Evolutionary conservation across 35 echinoderm and acorn worm species (phyloP).

Genomic region (Patiria miniata): DNA sequence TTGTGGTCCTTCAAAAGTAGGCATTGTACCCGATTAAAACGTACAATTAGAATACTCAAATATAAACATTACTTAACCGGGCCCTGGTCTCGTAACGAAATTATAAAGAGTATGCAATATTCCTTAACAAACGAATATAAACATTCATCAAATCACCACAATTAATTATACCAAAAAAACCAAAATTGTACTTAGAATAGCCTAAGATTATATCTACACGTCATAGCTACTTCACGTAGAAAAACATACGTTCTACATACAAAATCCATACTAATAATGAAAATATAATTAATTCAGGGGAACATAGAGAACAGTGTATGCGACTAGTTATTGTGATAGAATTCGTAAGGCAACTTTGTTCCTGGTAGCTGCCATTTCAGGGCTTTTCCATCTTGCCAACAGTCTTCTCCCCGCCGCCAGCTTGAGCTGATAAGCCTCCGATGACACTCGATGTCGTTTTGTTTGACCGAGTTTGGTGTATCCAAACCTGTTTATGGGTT

Average conservation of each 20-base stretch:
- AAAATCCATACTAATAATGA: no score
- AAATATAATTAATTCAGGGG: no score
- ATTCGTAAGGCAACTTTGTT: not conserved
- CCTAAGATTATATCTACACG: not conserved
- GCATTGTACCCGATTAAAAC: no score
- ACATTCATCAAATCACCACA: not conserved
- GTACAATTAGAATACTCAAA: no score
- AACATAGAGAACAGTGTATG: no score
- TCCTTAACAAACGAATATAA: not conserved
- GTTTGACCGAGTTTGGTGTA: not conserved
- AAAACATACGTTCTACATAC: not conserved
- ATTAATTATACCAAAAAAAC: not conserved
- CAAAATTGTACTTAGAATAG: not conserved
- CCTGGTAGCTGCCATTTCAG: not conserved
- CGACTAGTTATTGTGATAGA: not conserved
- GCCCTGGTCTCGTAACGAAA: not conserved
- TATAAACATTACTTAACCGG: not conserved
- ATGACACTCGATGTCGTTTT: not conserved
- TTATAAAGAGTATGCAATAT: not conserved
- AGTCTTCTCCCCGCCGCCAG: not conserved
- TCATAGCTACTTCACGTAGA: not conserved
- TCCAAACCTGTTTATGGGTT: not conserved
- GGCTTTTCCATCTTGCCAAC: slow-evolving; percentile 4
- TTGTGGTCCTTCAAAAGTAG: no score
- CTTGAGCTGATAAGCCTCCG: not conserved